These are phyloP conservation scores for Stratiomys singularior DNA, from an alignment of 2,888 invertebrate species.

Conservation along the genomic window DNA sequence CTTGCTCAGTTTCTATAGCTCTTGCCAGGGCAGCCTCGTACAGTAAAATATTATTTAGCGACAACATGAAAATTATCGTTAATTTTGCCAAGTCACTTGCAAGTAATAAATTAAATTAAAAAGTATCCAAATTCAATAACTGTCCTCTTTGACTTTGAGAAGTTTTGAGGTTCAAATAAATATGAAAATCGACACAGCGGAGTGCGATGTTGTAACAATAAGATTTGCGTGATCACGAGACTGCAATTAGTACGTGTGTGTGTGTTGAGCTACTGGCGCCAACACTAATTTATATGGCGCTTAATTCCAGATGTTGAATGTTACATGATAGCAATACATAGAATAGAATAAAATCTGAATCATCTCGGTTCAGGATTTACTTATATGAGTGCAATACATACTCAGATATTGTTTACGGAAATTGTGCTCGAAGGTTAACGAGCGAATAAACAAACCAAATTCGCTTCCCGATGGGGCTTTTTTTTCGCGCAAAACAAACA, in stretches of 20 bases:
- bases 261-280: background rate
- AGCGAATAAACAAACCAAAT: background rate
- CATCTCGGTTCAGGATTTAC: no score
- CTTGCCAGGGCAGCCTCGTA: background rate
- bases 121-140: background rate
- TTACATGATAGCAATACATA: background rate
- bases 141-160: slow-evolving; percentile 19
- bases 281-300: background rate
- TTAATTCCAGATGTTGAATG: background rate
- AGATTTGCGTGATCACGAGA: slow-evolving; percentile 9
- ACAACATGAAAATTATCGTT: no score
- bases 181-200: background rate
- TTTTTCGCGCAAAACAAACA: background rate
- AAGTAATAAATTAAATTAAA: background rate
- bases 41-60: no score
- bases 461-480: background rate
- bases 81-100: background rate
- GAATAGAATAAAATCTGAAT: background rate
- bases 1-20: no score
- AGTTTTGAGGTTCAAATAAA: background rate
- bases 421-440: background rate
- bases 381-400: background rate
- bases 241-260: background rate
- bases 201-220: background rate
- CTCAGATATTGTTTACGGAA: slow-evolving; percentile 25